phyloP scores from a whole-genome alignment of 2,888 invertebrate species.

The Diplolepis rosae region DNA sequence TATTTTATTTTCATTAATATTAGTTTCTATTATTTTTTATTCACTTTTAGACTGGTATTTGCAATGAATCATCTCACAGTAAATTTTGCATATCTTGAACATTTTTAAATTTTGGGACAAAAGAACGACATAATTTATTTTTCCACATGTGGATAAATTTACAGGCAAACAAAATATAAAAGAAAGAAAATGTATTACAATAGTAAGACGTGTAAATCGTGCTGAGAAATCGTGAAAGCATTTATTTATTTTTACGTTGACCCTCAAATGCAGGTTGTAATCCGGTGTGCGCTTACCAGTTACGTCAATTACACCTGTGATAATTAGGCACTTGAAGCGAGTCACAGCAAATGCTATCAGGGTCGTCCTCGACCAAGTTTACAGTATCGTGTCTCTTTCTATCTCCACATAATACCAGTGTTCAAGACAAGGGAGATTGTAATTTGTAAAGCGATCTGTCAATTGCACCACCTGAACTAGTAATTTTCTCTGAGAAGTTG shows the following conservation, averaged over 20 bases:
- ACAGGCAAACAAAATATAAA: too few species aligned
- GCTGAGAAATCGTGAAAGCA: background rate
- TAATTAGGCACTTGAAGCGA: slow-evolving; percentile 38
- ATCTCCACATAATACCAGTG: slow-evolving; percentile 11
- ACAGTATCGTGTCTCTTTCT: background rate
- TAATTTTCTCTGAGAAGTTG: background rate
- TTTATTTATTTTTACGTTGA: background rate
- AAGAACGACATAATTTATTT: too few species aligned
- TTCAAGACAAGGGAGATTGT: background rate
- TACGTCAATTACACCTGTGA: slow-evolving; percentile 21
- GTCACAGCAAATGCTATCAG: slow-evolving; percentile 39
- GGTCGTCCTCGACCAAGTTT: slow-evolving; percentile 43
- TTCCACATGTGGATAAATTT: too few species aligned
- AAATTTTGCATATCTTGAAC: too few species aligned
- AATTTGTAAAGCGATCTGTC: background rate
- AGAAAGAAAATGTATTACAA: too few species aligned
- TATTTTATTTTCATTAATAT: too few species aligned
- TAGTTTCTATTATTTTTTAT: too few species aligned
- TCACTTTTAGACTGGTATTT: too few species aligned
- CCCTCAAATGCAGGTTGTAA: background rate
- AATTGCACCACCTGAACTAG: background rate
- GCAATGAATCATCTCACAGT: too few species aligned
- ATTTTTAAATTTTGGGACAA: too few species aligned
- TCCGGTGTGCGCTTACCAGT: background rate
- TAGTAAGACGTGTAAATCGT: background rate